These are phyloP conservation scores for Lepilemur ruficaudatus DNA, from an alignment of 2,797 vertebrate genomes.

Conservation along the genomic window DNA sequence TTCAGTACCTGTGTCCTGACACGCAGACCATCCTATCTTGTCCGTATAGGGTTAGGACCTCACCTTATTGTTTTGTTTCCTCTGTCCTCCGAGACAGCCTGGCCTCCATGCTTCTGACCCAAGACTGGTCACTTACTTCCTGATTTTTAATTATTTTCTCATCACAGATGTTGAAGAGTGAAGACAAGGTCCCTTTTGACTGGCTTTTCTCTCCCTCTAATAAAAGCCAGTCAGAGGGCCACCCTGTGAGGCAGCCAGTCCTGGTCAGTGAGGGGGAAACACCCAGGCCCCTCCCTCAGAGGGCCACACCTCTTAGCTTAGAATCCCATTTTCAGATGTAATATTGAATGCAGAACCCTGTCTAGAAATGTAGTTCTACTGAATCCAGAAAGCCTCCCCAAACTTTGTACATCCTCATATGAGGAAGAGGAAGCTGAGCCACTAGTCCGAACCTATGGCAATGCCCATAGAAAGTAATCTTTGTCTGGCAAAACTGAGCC, in stretches of 20 bases:
- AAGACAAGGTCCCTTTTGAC: not conserved
- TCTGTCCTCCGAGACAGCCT: not conserved
- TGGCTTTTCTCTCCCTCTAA: not conserved
- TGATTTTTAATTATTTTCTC: slow-evolving; percentile 36
- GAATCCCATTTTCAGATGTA: slow-evolving; percentile 12
- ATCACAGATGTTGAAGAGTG: not conserved
- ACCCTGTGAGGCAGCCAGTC: not conserved
- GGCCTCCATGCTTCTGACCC: not conserved
- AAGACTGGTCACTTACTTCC: not conserved
- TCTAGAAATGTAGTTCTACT: not conserved
- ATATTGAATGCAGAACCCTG: not conserved
- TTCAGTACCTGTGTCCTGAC: not conserved
- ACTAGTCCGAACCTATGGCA: not conserved
- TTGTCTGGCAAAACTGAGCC: slow-evolving; percentile 9
- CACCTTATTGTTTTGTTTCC: not conserved
- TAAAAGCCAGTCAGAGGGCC: not conserved
- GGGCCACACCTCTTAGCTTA: not conserved
- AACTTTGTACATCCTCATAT: not conserved
- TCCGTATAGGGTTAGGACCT: not conserved
- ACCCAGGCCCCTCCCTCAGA: not conserved
- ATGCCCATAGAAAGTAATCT: not conserved
- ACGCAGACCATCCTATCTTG: not conserved
- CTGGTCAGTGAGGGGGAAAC: not conserved
- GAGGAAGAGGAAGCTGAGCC: not conserved
- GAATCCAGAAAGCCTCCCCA: not conserved